Base-by-base conservation (phyloP, 1,140 invertebrate genomes). In the Tenebrio molitor region DNA sequence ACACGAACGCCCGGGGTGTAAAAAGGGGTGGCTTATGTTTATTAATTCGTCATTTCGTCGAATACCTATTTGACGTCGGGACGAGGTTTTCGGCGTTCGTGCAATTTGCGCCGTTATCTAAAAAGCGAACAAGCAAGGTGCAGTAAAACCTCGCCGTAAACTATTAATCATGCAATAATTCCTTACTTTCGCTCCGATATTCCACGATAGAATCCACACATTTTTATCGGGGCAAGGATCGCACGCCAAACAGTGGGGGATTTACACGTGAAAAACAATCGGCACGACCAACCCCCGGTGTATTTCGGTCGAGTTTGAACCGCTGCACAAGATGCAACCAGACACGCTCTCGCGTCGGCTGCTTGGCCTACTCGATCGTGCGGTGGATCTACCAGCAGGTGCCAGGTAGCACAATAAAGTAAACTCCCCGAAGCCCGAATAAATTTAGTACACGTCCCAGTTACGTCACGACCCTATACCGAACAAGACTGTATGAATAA, bases 381-480 rank as follows among this genome's bases (percentile, higher is more conserved):
- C 36, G 36, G 36, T 39, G 23, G 50, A 58, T 58, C 50, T 58
- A 58, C 50, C 50, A 58, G 50, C 50, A 58, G 50, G 50, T 58
- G 50, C 50, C 50, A 58, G 50, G 50, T 58, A 58, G 50, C 50
- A 25, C 50, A 29, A 58, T 53, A 58, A 58, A 58, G 50, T 58
- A 58, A 58, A 58, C 50, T 58, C 15, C 23, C 17, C 14, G 46
- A 19, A n/a, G 14, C 46, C 8, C 23, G 50, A 23, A 29, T 29
- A 23, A 29, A 58, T 58, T 58, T 58, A 21, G 29, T 58, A 58
- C 50, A 58, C 50, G 23, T 50, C 10, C 19, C 10, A 8, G 8
- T 8, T 29, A 29, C 25, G 25, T 12, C 36, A 39, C 36, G 29
- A 33, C 2, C 7, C 2, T 39, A 7, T 12, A 12, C 7, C 36